Conservation (phyloP, 2,888 invertebrate genomes). For the Trichogramma dendrolimi region DNA sequence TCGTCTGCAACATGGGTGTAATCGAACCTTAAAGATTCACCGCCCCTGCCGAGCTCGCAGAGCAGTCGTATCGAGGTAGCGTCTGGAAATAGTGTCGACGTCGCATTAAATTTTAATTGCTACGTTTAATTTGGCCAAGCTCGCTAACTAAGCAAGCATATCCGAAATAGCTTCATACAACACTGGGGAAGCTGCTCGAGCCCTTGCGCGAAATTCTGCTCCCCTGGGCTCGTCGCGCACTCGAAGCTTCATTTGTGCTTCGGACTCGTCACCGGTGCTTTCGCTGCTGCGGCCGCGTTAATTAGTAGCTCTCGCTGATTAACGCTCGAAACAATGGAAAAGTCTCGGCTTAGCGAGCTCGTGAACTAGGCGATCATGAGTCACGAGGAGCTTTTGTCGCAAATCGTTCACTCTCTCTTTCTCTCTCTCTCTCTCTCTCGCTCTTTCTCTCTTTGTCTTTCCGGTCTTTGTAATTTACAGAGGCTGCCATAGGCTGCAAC, state of each 20-base stretch:
- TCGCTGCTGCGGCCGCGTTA: constrained; percentile 29
- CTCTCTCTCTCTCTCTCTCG: neutral
- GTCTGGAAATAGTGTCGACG: no score
- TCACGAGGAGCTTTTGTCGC: constrained; percentile 38
- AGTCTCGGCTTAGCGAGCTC: constrained; percentile 39
- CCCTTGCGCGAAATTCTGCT: constrained; percentile 27
- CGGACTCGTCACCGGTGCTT: constrained; percentile 23
- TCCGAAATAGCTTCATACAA: no score
- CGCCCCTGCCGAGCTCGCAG: no score
- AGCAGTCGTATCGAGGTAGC: no score
- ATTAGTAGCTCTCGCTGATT: constrained; percentile 44
- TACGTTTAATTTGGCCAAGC: no score
- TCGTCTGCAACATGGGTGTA: no score
- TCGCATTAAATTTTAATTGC: no score
- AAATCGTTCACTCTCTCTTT: constrained; percentile 21
- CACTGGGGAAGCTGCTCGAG: no score
- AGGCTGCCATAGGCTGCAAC: constrained; percentile 10
- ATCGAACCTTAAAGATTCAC: no score
- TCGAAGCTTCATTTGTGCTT: constrained; percentile 42
- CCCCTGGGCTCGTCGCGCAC: constrained; percentile 39
- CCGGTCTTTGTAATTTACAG: constrained; percentile 23
- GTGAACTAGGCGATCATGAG: constrained; percentile 40
- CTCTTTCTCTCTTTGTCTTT: constrained; percentile 14
- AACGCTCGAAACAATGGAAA: constrained; percentile 46
- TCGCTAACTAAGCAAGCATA: no score